Conservation (phyloP, 2,113 vertebrate species). For the Hippocampus comes region DNA sequence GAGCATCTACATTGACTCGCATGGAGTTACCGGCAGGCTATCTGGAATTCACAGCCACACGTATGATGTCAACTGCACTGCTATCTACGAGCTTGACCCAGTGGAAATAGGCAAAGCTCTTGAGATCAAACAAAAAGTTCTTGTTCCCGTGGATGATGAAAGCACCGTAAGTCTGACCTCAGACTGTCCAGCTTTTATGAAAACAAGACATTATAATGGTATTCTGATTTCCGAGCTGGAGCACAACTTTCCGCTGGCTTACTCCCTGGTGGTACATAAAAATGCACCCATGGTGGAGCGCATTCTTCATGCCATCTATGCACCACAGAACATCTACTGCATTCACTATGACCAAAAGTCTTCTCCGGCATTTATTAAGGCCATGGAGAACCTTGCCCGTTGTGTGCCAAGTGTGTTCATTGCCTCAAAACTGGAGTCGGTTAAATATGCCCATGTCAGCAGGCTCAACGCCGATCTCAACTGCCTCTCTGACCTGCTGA, state of each 20-base stretch:
- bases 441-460: constrained; percentile 86
- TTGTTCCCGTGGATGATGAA: constrained; percentile 79
- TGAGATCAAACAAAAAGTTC: constrained; percentile 75
- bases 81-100: constrained; percentile 83
- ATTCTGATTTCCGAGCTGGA: constrained; percentile 76
- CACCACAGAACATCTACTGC: constrained; percentile 85
- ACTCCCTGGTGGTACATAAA: constrained; percentile 91
- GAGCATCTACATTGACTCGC: constrained; percentile 71
- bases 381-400: constrained; percentile 79
- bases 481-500: constrained; percentile 84
- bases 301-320: constrained; percentile 81
- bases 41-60: constrained; percentile 60
- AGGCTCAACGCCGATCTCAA: constrained; percentile 89
- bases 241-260: constrained; percentile 81
- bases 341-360: constrained; percentile 91
- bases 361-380: constrained; percentile 74
- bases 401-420: constrained; percentile 87
- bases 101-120: constrained; percentile 85
- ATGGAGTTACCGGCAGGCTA: constrained; percentile 69
- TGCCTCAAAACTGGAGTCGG: constrained; percentile 83
- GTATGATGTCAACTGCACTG: constrained; percentile 80
- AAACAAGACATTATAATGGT: constrained; percentile 72
- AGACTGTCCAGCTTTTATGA: constrained; percentile 73
- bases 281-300: constrained; percentile 88
- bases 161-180: constrained; percentile 74